These are phyloP conservation scores for Proteles cristata DNA, from an alignment of 2,113 vertebrate genomes.

Conservation along the genomic window DNA sequence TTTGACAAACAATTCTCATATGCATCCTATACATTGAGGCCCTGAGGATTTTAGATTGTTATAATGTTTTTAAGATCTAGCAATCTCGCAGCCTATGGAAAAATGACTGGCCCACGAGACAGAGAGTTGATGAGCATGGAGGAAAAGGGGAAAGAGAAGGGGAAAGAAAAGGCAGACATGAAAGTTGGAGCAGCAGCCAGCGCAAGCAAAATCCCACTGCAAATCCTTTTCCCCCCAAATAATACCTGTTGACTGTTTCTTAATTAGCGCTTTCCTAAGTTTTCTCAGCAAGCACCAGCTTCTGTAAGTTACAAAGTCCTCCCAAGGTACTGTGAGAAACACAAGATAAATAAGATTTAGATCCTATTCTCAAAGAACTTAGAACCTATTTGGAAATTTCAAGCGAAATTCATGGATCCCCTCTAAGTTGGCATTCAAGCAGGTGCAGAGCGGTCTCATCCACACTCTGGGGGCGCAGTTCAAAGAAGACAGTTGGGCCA, in stretches of 20 bases:
- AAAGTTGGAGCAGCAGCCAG: background rate
- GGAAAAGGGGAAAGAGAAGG: background rate
- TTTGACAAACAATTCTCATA: background rate
- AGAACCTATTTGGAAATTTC: background rate
- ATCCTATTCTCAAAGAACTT: background rate
- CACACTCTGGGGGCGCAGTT: background rate
- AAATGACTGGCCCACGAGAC: background rate
- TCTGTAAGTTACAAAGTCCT: background rate
- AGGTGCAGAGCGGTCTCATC: rapidly evolving
- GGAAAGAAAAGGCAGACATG: background rate
- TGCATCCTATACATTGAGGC: background rate
- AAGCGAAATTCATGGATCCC: background rate
- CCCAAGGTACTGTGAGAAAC: background rate
- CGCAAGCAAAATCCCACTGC: background rate
- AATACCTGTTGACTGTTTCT: background rate
- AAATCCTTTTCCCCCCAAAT: background rate
- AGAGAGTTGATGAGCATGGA: background rate
- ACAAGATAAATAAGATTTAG: background rate
- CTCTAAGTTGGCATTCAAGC: rapidly evolving
- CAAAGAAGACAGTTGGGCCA: background rate
- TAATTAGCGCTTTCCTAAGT: background rate
- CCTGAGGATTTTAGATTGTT: background rate
- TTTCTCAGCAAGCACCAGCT: background rate
- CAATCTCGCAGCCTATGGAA: background rate
- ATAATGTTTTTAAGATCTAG: background rate